These are phyloP conservation scores for Lasioglossum calceatum DNA, from an alignment of 2,888 invertebrate genomes.

Conservation along the genomic window DNA sequence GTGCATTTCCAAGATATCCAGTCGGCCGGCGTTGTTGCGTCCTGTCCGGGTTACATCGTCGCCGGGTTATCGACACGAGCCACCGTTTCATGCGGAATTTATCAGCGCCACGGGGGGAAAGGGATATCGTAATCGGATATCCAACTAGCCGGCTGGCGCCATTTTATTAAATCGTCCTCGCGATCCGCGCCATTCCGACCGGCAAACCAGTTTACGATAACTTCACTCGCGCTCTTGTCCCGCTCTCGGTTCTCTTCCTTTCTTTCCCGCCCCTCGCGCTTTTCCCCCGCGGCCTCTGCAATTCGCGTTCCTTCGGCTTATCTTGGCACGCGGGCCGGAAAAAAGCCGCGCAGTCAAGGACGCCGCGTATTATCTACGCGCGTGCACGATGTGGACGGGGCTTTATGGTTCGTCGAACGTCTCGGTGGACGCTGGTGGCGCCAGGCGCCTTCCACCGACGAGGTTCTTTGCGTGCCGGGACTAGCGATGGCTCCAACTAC, in stretches of 20 bases:
- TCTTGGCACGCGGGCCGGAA: conserved; percentile 31
- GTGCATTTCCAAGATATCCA: background rate
- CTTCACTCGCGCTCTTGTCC: conserved; percentile 62
- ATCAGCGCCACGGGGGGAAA: conserved; percentile 46
- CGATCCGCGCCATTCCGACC: conserved; percentile 57
- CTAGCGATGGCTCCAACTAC: conserved; percentile 2
- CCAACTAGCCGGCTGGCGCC: conserved; percentile 63
- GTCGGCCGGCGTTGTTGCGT: conserved; percentile 13
- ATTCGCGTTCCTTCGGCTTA: conserved; percentile 34
- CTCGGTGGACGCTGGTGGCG: conserved; percentile 44
- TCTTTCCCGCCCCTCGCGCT: conserved; percentile 9
- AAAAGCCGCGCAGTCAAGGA: conserved; percentile 71
- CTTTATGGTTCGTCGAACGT: conserved; percentile 50
- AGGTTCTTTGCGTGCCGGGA: conserved; percentile 51
- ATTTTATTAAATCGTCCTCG: conserved; percentile 74
- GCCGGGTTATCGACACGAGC: conserved; percentile 63
- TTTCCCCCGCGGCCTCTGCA: background rate
- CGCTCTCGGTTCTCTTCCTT: conserved; percentile 19
- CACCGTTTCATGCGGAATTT: conserved; percentile 65
- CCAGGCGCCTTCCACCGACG: conserved; percentile 60
- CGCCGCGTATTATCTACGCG: conserved; percentile 66
- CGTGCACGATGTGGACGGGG: conserved; percentile 33
- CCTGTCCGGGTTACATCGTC: conserved; percentile 16
- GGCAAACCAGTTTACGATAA: conserved; percentile 79
- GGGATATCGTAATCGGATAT: conserved; percentile 75